Conservation (phyloP, 1,140 invertebrate genomes). For the Listronotus bonariensis region DNA sequence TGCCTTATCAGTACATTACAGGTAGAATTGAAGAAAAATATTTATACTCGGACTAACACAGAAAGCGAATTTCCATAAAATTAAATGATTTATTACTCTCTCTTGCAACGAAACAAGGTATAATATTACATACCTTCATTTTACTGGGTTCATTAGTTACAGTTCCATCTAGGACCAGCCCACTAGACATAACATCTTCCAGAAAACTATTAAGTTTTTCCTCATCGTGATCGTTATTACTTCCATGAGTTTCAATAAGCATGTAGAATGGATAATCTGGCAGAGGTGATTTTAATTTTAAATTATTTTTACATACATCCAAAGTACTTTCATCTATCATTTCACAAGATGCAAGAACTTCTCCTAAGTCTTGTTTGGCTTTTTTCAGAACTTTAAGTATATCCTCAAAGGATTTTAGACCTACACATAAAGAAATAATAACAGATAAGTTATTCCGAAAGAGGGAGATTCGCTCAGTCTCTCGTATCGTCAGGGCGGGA, state of each 20-base stretch:
- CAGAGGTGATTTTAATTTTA: conserved; percentile 69
- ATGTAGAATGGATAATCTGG: conserved; percentile 83
- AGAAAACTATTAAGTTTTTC: conserved; percentile 86
- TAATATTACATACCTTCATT: too few relatives aligned
- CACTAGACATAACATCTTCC: conserved; percentile 70
- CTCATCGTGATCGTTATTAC: conserved; percentile 78
- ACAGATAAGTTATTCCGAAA: too few relatives aligned
- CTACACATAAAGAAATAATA: conserved; percentile 58
- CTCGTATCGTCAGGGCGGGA: too few relatives aligned
- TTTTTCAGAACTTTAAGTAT: conserved; percentile 75
- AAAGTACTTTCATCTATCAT: conserved; percentile 82
- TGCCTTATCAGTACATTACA: too few relatives aligned
- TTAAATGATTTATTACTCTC: too few relatives aligned
- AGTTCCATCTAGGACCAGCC: conserved; percentile 81
- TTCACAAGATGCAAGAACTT: conserved; percentile 93
- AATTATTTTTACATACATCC: conserved; percentile 62
- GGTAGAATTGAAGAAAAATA: too few relatives aligned
- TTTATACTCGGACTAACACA: too few relatives aligned
- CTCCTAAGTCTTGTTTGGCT: conserved; percentile 76
- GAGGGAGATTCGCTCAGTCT: too few relatives aligned
- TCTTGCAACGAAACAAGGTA: too few relatives aligned
- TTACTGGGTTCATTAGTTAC: conserved; percentile 78
- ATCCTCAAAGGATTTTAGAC: conserved; percentile 73
- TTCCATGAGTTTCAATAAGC: conserved; percentile 89
- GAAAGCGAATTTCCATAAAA: too few relatives aligned